Evolutionary conservation across 1,140 invertebrate genomes (phyloP).

Genomic region (Drosophila bipectinata): DNA sequence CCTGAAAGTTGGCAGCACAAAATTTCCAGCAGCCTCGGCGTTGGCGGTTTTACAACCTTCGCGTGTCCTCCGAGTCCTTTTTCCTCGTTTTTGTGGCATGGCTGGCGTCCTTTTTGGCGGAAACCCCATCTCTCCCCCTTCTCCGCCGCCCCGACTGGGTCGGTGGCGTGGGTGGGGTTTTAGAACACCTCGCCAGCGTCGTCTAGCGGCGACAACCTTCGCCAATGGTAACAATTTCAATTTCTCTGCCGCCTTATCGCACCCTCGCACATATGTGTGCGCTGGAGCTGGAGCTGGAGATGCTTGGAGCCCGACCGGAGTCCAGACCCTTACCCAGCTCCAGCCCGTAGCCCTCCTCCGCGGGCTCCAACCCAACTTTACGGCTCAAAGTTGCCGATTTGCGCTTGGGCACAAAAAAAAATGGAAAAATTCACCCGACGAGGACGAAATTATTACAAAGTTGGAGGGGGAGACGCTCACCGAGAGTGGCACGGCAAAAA

Average conservation of each 20-base stretch:
- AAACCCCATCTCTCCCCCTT: constrained; percentile 2
- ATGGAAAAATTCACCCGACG: constrained; percentile 18
- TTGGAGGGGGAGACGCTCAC: constrained; percentile 2
- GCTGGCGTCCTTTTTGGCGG: constrained; percentile 31
- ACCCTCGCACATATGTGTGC: constrained; percentile 71
- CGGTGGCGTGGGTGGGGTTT: constrained; percentile 19
- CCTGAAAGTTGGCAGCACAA: constrained; percentile 74
- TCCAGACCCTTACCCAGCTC: constrained; percentile 39
- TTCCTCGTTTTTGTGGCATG: background rate
- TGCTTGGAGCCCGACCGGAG: constrained; percentile 9
- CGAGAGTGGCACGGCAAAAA: constrained; percentile 66
- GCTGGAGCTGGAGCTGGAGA: constrained; percentile 1
- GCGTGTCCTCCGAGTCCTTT: constrained; percentile 48
- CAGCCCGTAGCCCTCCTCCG: constrained; percentile 21
- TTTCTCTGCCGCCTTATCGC: constrained; percentile 79
- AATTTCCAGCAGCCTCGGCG: constrained; percentile 65
- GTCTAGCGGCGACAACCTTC: constrained; percentile 77
- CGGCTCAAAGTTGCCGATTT: constrained; percentile 76
- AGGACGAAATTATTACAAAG: constrained; percentile 67
- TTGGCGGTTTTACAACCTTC: constrained; percentile 79
- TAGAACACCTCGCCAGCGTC: constrained; percentile 64
- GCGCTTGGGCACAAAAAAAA: constrained; percentile 64
- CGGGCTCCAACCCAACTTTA: constrained; percentile 54
- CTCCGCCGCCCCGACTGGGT: background rate
- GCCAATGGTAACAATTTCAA: constrained; percentile 80